Conservation (phyloP, 2,888 invertebrate genomes). For the Apodemia zela region DNA sequence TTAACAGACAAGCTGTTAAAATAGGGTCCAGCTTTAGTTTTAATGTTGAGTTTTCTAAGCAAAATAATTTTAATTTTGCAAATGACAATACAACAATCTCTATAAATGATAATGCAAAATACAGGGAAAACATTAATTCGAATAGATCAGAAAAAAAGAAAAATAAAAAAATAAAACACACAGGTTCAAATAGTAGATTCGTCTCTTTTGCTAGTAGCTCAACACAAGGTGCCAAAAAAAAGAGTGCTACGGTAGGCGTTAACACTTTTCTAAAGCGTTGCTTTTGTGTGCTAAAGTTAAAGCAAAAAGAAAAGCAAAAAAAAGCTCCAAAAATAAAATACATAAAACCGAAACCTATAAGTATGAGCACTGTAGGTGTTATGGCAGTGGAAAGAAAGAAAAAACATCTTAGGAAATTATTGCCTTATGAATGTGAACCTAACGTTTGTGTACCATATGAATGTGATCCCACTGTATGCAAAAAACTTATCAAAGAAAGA, state of each 20-base stretch:
- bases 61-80: conserved; percentile 21
- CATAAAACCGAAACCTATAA: conserved; percentile 19
- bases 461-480: conserved; percentile 42
- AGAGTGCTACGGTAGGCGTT: conserved; percentile 1
- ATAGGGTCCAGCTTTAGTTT: conserved; percentile 33
- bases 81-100: not conserved
- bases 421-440: conserved; percentile 46
- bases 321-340: conserved; percentile 20
- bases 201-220: not conserved
- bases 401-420: conserved; percentile 22
- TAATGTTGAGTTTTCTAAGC: conserved; percentile 29
- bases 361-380: conserved; percentile 23
- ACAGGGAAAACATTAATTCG: not conserved
- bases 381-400: conserved; percentile 27
- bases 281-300: conserved; percentile 42
- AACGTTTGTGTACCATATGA: conserved; percentile 42
- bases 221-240: not conserved
- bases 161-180: not conserved
- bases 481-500: conserved; percentile 39
- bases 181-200: not conserved
- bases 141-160: not conserved
- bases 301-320: conserved; percentile 30
- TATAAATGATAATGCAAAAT: not conserved
- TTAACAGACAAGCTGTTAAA: conserved; percentile 24
- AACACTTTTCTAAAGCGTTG: conserved; percentile 38